These are phyloP conservation scores for Chaenocephalus aceratus DNA, from an alignment of 2,113 vertebrate genomes.

Conservation along the genomic window DNA sequence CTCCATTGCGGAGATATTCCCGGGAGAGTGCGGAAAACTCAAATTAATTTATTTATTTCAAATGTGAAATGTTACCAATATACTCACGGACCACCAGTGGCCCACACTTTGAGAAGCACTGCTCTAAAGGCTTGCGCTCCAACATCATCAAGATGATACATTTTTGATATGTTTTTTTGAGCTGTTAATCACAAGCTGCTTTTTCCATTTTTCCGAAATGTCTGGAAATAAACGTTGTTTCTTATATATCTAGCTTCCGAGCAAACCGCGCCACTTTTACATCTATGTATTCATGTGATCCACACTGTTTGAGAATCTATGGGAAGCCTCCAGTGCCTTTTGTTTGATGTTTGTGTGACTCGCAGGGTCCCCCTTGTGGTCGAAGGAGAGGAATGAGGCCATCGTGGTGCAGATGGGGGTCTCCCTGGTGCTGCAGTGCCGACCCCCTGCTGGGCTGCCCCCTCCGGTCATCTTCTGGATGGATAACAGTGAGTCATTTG, in stretches of 20 bases:
- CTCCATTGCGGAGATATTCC: no score
- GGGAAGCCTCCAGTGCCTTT: background rate
- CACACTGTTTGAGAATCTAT: no score
- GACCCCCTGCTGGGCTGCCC: constrained; percentile 92
- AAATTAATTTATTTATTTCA: no score
- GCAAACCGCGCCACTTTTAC: background rate
- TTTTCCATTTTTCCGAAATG: background rate
- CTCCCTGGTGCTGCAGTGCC: constrained; percentile 91
- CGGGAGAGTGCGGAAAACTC: no score
- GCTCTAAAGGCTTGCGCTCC: background rate
- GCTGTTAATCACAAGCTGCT: background rate
- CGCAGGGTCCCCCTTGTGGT: constrained; percentile 96
- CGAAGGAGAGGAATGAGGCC: constrained; percentile 93
- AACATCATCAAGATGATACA: background rate
- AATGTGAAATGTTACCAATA: no score
- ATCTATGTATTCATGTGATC: background rate
- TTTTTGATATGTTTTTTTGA: background rate
- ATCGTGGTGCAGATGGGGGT: constrained; percentile 88
- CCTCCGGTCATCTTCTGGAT: constrained; percentile 99
- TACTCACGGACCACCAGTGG: no score
- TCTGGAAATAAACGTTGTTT: background rate
- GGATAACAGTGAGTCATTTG: constrained; percentile 93
- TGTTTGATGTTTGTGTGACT: constrained; percentile 57
- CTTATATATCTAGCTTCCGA: background rate
- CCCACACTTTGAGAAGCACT: no score